Base-by-base conservation (phyloP, 2,888 invertebrate species). In the Nezara viridula region DNA sequence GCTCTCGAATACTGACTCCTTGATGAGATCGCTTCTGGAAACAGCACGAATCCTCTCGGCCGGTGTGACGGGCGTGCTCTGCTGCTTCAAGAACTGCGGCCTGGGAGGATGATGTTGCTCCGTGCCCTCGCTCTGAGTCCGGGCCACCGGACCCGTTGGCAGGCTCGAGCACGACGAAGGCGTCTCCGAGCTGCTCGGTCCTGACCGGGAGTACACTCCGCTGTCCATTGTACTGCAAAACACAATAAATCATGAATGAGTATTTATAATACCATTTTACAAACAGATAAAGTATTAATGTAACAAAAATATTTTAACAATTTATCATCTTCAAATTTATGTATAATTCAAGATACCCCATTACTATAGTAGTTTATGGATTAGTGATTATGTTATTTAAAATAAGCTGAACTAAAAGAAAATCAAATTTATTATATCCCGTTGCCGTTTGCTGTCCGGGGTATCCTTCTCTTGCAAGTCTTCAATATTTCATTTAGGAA, bases 121-220 rank as follows among this genome's bases (percentile, higher is more conserved):
- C 16, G 52, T 47, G 12, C 90, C 73, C 89, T 90, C 90, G 88
- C 90, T 86, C 89, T 89, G 87, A 89, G 87, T 88, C 86, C 90
- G 89, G 16, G 81, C n/a, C 88, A 90, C 86, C 89, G 90, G 88
- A 93, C 93, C 91, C 93, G 93, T 94, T 94, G 94, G 93, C 10
- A 93, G 93, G 86, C 91, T 91, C 90, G 91, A 92, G 92, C 90
- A 92, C 91, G 90, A 91, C 91, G 90, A 91, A 90, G 90, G 91
- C 90, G 89, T 91, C 90, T 89, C 91, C 91, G 66, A 90, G 89
- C 88, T 92, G 91, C 88, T 91, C 91, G 87, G 92, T 27, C 92
- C 92, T 90, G 92, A 94, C 92, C 92, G 93, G 92, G 89, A 89
- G 91, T 94, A 93, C 90, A 93, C 91, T 89, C 93, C 91, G 73